A percentile compares a stretch with the other conserved stretches of the same genome.
phyloP scores from a whole-genome alignment of 2,888 invertebrate species.

The Sphaerophoria rueppellii region DNA sequence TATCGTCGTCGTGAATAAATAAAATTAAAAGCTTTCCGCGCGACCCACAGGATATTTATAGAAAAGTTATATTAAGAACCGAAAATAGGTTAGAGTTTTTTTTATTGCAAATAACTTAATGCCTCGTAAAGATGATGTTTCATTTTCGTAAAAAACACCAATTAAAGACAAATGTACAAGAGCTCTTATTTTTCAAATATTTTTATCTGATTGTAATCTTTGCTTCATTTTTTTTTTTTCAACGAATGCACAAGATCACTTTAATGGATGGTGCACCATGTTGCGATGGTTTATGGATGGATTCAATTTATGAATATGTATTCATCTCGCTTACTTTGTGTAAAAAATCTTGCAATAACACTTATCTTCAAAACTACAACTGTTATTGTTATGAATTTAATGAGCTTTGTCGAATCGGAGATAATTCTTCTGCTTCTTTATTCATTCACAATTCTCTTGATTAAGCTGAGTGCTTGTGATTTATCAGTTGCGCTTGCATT shows the following conservation, averaged over 20 bases:
- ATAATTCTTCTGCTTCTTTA: neutral
- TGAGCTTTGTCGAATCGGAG: conserved; percentile 5
- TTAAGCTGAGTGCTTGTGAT: neutral
- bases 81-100: neutral
- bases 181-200: no score
- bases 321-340: neutral
- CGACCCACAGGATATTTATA: neutral
- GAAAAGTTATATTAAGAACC: neutral
- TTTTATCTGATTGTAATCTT: no score
- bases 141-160: no score
- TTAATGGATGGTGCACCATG: no score
- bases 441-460: neutral
- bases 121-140: no score
- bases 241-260: no score
- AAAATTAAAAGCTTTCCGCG: conserved; percentile 4
- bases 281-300: no score
- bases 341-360: conserved; percentile 14
- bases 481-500: conserved; percentile 3
- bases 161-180: no score
- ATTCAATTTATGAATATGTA: neutral
- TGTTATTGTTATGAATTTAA: conserved; percentile 25
- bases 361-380: neutral
- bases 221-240: no score
- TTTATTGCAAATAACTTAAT: neutral
- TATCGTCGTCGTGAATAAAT: conserved; percentile 26